Base-by-base conservation (phyloP, 2,113 vertebrate species). In the Onychostoma macrolepis region DNA sequence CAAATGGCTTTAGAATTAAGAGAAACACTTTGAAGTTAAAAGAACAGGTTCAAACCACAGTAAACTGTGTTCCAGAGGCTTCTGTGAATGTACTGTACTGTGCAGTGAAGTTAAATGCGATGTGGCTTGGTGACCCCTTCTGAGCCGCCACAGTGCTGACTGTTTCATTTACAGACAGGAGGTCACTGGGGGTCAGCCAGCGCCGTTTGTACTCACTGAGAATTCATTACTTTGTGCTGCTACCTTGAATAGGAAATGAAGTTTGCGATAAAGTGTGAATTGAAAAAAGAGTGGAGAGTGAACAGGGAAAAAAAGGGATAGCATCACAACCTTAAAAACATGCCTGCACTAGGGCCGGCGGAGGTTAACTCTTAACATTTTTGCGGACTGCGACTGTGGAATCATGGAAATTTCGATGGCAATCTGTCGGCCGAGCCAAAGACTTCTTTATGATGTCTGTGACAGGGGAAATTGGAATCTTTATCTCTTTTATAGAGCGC, bases 381-480 rank as follows among this genome's bases (percentile, higher is more conserved):
- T 93, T 92, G 83, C 80, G 67, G 87, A 76, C 89, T 71, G 65
- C 3, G 33, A 85, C 90, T 80, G 61, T 83, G 85, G 89, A 71
- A 28, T 89, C 88, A 88, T 86, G 86, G 74, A 0, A 89, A 89
- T 89, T 83, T 88, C 28, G 81, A 91, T 93, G 90, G 88, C 90
- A 90, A 91, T 94, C 92, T 92, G 79, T 85, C 58, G 89, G 87
- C 84, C 88, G 53, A 87, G 87, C 87, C 85, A 89, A 86, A 93
- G 87, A 87, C 87, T 89, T 93, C 79, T 87, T 90, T 94, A 91
- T 93, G 90, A 94, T 94, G 90, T 93, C 85, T 91, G 89, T 41
- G 85, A 91, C 87, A 90, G 90, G 92, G 91, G 92, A 95, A 94
- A 95, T 94, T 94, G 92, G 91, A 94, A 91, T 92, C 83, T 92